These are phyloP conservation scores for Fratercula arctica DNA, from an alignment of 2,797 vertebrate species.

Conservation along the genomic window DNA sequence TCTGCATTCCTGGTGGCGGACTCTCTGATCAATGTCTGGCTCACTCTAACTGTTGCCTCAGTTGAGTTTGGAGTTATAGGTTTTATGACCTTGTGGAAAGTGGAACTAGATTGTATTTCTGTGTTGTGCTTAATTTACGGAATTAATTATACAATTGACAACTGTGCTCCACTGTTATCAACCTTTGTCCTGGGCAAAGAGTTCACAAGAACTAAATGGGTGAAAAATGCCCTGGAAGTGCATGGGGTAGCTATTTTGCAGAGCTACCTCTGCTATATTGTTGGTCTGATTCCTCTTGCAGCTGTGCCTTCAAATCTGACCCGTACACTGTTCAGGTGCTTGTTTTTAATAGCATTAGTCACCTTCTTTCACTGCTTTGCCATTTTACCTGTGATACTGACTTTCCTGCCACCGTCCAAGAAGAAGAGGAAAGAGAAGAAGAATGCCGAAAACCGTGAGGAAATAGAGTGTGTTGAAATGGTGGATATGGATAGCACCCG, in stretches of 20 bases:
- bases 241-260: slow-evolving; percentile 96
- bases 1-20: slow-evolving; percentile 94
- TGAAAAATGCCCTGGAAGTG: slow-evolving; percentile 93
- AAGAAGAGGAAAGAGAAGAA: slow-evolving; percentile 86
- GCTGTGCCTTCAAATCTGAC: slow-evolving; percentile 97
- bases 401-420: slow-evolving; percentile 97
- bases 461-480: slow-evolving; percentile 98
- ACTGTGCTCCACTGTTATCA: slow-evolving; percentile 93
- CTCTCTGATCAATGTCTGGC: slow-evolving; percentile 94
- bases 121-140: slow-evolving; percentile 96
- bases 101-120: slow-evolving; percentile 96
- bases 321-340: slow-evolving; percentile 96
- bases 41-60: slow-evolving; percentile 92
- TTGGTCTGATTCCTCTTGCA: slow-evolving; percentile 92
- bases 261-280: slow-evolving; percentile 94
- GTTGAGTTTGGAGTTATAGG: slow-evolving; percentile 98
- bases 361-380: slow-evolving; percentile 98
- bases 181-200: slow-evolving; percentile 94
- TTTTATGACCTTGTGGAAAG: slow-evolving; percentile 98
- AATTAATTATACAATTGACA: slow-evolving; percentile 95
- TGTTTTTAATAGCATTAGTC: slow-evolving; percentile 95
- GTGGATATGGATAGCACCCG: slow-evolving; percentile 95
- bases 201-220: slow-evolving; percentile 96
- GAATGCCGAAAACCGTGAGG: slow-evolving; percentile 86
- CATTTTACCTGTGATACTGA: slow-evolving; percentile 97